Percentiles rank a stretch among this genome's conserved stretches.
Evolutionary conservation across 92 coral and sea anemone genomes (phyloP).

Genomic region (Porites divaricata): DNA sequence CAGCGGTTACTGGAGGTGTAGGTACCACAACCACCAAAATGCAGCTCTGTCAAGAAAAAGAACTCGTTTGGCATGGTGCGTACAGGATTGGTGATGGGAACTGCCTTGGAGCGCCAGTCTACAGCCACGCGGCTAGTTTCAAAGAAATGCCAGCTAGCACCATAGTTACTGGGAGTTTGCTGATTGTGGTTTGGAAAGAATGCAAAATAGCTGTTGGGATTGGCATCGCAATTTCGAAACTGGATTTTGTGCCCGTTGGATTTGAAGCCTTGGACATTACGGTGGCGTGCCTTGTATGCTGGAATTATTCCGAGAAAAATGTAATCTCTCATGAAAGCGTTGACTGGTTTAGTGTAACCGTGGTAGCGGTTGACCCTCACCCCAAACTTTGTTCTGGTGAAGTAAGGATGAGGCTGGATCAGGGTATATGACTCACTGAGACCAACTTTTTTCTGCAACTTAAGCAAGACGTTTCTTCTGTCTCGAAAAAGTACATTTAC

Average conservation of each 20-base stretch:
- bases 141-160: neutral
- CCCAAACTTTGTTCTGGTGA: neutral
- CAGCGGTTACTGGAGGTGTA: neutral
- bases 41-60: neutral
- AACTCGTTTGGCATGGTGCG: neutral
- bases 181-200: conserved; percentile 60
- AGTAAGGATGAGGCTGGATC: conserved; percentile 26
- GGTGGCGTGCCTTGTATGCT: neutral
- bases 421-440: conserved; percentile 32
- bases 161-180: conserved; percentile 41
- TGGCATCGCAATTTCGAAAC: conserved; percentile 56
- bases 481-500: conserved; percentile 56
- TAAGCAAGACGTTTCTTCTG: conserved; percentile 45
- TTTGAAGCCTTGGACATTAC: conserved; percentile 17
- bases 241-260: conserved; percentile 38
- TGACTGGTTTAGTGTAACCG: neutral
- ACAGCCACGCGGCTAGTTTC: too few species aligned
- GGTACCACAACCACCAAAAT: neutral
- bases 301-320: neutral
- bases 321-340: neutral
- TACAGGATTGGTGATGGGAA: neutral
- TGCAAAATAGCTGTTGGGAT: conserved; percentile 66
- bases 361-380: conserved; percentile 18
- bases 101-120: neutral
- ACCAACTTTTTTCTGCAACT: conserved; percentile 36